phyloP scores from a whole-genome alignment of 2,113 vertebrate species.

The Hepsetus odoe region DNA sequence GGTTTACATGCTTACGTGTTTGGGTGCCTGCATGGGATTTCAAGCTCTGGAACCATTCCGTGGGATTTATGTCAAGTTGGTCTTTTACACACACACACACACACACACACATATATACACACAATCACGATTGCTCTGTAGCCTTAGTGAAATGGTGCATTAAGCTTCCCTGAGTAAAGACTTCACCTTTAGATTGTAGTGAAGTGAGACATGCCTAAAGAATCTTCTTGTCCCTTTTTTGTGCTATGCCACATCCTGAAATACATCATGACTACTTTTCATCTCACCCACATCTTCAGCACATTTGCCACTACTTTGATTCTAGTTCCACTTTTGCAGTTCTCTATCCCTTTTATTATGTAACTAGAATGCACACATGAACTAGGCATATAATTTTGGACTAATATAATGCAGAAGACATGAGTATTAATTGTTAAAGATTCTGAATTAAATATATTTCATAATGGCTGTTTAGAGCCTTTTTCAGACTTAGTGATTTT shows the following conservation, averaged over 20 bases:
- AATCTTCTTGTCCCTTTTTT: no score
- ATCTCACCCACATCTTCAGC: neutral
- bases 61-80: neutral
- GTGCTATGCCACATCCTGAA: neutral
- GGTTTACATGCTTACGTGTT: conserved; percentile 8
- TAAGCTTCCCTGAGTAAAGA: conserved; percentile 14
- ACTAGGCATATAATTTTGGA: neutral
- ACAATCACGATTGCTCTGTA: neutral
- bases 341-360: neutral
- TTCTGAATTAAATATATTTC: no score
- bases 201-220: neutral
- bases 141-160: neutral
- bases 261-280: neutral
- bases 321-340: neutral
- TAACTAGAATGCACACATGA: neutral
- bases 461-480: no score
- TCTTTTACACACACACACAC: conserved; percentile 2
- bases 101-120: neutral
- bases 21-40: conserved; percentile 21
- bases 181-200: neutral
- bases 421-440: no score
- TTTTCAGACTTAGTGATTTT: no score
- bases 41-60: neutral
- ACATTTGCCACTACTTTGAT: neutral
- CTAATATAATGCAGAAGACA: no score